Conservation (phyloP, 64 coral and sea anemone species). For the Acropora yongei region DNA sequence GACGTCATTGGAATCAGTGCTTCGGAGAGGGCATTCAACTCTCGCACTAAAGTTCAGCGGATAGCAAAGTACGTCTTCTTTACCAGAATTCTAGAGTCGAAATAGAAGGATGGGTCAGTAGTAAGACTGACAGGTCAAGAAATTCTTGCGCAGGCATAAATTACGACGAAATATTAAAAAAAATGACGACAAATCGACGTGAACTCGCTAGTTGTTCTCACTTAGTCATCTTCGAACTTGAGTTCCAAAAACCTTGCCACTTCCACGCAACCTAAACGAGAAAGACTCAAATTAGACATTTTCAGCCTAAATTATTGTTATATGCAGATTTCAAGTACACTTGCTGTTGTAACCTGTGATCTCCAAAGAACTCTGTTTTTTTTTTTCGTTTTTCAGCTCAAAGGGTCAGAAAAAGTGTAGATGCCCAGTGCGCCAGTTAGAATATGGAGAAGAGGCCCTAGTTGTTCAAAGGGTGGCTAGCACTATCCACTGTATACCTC, state of each 20-base stretch:
- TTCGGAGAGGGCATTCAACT: neutral
- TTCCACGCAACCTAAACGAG: conserved; percentile 51
- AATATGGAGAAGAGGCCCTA: too few species aligned
- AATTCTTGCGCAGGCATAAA: neutral
- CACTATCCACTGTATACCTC: too few species aligned
- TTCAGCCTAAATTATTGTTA: too few species aligned
- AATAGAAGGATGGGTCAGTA: neutral
- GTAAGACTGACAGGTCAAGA: neutral
- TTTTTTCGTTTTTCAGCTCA: too few species aligned
- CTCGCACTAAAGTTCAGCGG: neutral
- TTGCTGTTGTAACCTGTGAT: too few species aligned
- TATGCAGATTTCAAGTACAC: too few species aligned
- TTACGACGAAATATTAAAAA: conserved; percentile 16
- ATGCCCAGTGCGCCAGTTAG: too few species aligned
- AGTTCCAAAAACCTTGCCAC: conserved; percentile 66
- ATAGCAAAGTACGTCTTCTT: neutral
- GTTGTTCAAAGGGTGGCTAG: neutral
- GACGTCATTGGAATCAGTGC: neutral
- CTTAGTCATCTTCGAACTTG: conserved; percentile 71
- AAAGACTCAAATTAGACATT: neutral
- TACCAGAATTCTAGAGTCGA: neutral
- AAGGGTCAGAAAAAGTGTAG: too few species aligned
- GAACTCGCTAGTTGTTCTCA: neutral
- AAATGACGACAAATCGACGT: conserved; percentile 9
- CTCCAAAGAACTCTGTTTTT: too few species aligned